These are phyloP conservation scores for Diadumene lineata DNA, from an alignment of 92 coral and sea anemone genomes.

Conservation along the genomic window DNA sequence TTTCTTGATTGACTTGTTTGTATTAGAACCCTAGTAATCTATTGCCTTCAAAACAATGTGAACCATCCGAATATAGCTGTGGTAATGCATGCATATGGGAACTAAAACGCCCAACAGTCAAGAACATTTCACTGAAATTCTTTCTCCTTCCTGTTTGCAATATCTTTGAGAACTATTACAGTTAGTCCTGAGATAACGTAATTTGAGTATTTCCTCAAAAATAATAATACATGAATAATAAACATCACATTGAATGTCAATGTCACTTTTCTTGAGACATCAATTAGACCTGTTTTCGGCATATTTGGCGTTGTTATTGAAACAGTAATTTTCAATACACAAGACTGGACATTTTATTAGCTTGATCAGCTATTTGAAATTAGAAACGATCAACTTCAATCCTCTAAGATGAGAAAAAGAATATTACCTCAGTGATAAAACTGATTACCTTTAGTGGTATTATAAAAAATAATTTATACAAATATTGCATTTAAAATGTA, in stretches of 20 bases:
- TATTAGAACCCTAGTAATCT: constrained; percentile 28
- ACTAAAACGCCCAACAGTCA: not conserved
- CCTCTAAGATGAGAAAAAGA: not conserved
- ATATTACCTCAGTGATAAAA: no score
- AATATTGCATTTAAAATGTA: not conserved
- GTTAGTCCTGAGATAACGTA: not conserved
- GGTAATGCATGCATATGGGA: not conserved
- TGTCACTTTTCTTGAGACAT: not conserved
- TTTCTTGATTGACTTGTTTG: constrained; percentile 28
- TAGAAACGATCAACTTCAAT: not conserved
- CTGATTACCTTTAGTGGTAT: no score
- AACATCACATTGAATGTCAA: not conserved
- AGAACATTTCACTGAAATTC: not conserved
- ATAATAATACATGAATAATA: not conserved
- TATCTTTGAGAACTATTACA: not conserved
- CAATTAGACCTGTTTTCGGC: not conserved
- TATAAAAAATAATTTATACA: no score
- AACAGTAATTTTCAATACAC: no score
- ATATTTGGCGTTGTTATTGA: not conserved
- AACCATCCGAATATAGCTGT: not conserved
- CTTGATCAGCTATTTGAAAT: not conserved
- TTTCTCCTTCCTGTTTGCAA: not conserved
- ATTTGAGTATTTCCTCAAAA: not conserved
- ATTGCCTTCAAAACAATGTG: constrained; percentile 18
- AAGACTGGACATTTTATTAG: not conserved